Base-by-base conservation (phyloP, 2,888 invertebrate genomes). In the Lithodes maja region DNA sequence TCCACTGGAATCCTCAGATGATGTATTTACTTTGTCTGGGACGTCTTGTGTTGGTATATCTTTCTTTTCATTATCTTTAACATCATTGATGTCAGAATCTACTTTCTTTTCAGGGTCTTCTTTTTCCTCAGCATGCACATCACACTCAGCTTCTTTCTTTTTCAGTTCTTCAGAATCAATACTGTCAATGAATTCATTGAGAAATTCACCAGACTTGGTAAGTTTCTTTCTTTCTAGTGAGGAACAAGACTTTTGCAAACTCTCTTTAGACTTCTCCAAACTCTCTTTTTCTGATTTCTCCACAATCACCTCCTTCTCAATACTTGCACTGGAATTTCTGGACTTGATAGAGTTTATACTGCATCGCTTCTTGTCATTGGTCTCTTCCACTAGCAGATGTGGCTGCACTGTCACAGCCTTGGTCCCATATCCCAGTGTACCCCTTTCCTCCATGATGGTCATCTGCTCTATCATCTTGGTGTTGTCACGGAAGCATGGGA, bases 141-240 rank as follows among this genome's bases (percentile, higher is more conserved):
- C 85, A 85, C 88, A 89, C 50, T 81, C 88, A n/a, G 81, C 77
- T 68, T 89, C 54, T 33, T 84, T 82, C 17, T 81, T 81, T 7
- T 81, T 74, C 17, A 52, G 68, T 50, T 88, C 77, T 9, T 89
- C 81, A 17, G 81, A 75, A 0, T 75, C 54, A 49, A 89, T 7
- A 52, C 85, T 74, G 54, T 33, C 85, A 33, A 89, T 89, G 7
- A 55, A 89, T 71, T 89, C 88, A 77, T 85, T 89, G n/a, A 89
- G 74, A 77, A 89, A 89, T 53, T 89, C 88, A 2, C 88, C 88
- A 49, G 88, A 89, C 54, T 89, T 53, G 9, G 85, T 85, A 55
- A 89, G 49, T 77, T 89, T 89, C 33, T 68, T 68, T 69, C 78
- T 78, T 49, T 87, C 87, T 12, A 83, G 50, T 49, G 83, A 87